Evolutionary conservation across 2,113 vertebrate species (phyloP), one percentile per base, ranked within the genome.

Genomic region (Oxyura jamaicensis): DNA sequence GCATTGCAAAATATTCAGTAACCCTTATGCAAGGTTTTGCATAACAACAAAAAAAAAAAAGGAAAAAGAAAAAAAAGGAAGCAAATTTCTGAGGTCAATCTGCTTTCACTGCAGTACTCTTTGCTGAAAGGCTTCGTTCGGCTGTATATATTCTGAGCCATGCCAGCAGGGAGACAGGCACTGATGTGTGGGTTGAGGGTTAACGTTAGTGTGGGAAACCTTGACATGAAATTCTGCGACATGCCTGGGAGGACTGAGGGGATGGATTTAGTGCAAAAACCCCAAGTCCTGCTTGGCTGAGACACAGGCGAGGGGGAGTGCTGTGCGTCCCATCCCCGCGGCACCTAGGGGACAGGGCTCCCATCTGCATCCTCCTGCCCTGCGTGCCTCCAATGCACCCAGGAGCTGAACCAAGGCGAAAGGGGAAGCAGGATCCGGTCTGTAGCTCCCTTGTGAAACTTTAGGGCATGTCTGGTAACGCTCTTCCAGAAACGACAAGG

Each of bases 401-500:
- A 29, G 26, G 20, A 90, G 36, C 50, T 65, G 75, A 71, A 56
- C 0, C 1, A 10, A 18, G 15, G 13, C 1, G 4, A 19, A 74
- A 67, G 31, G 17, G 29, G 22, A 83, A 26, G 41, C n/a, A 55
- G 79, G 39, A 74, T n/a, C 79, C 39, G 39, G 60, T 88, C 68
- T 72, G 65, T 7, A 88, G 48, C 78, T 96, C 76, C 31, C 73
- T 74, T 67, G 81, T 86, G 95, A 75, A 97, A 67, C 83, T 83
- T 83, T 83, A 88, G 86, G 73, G 48, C 80, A 93, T 84, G 69
- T 90, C 92, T 93, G 69, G 41, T 56, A 59, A 63, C 0, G 2
- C 55, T 59, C 10, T 69, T 86, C 60, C 90, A 90, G 76, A 93
- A 94, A 81, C 10, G 15, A 74, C 80, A 90, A 67, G 55, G n/a